Evolutionary conservation across 2,113 vertebrate genomes (phyloP).

Genomic region (Chionis minor): DNA sequence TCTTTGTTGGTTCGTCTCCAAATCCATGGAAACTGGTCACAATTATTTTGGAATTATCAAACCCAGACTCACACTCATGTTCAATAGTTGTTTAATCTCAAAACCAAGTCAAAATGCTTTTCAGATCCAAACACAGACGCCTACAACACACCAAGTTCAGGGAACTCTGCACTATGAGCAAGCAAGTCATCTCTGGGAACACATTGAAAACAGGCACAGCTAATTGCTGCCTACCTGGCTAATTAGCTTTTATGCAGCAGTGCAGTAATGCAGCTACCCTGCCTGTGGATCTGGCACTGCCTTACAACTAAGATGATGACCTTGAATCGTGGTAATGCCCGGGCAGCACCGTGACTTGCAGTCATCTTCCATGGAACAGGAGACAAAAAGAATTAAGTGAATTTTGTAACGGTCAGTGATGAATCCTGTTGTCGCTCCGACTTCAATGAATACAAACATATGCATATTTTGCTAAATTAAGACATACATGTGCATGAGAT

Average conservation of each 20-base stretch:
- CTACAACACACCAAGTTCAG: background rate
- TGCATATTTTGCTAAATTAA: background rate
- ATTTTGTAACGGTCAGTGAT: background rate
- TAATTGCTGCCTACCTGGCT: background rate
- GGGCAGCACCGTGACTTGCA: rapidly evolving
- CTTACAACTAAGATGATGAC: background rate
- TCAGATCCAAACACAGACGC: background rate
- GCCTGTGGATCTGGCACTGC: background rate
- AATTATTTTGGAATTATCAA: background rate
- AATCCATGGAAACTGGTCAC: background rate
- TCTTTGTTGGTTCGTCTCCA: background rate
- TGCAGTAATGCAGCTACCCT: background rate
- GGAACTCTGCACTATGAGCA: background rate
- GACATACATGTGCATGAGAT: background rate
- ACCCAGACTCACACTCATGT: background rate
- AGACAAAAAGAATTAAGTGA: background rate
- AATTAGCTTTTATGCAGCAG: background rate
- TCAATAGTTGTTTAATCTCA: background rate
- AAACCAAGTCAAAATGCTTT: background rate
- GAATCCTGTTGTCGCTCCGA: background rate
- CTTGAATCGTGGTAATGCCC: background rate
- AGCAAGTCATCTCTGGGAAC: background rate
- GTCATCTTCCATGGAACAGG: background rate
- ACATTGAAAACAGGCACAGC: background rate
- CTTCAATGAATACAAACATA: background rate